Evolutionary conservation across 2,113 vertebrate species (phyloP).

Genomic region (Caranx ignobilis): DNA sequence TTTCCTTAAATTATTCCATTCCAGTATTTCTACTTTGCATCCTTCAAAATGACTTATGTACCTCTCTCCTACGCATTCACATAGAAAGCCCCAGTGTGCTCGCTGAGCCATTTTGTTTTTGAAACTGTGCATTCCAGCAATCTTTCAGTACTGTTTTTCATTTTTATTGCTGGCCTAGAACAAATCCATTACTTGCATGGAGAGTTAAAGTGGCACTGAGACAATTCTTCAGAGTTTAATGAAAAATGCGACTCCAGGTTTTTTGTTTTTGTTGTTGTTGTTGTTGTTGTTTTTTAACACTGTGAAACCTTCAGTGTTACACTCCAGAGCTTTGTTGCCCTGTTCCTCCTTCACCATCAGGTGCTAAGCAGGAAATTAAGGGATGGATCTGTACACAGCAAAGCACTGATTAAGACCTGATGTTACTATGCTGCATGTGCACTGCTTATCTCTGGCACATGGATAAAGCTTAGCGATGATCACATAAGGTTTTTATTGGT

Average conservation of each 20-base stretch:
- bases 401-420: slow-evolving; percentile 55
- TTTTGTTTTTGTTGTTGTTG: neutral
- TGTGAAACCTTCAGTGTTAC: slow-evolving; percentile 20
- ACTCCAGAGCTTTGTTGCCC: slow-evolving; percentile 30
- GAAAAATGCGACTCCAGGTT: slow-evolving; percentile 49
- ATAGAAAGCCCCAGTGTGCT: neutral
- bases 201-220: neutral
- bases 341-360: slow-evolving; percentile 7
- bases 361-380: slow-evolving; percentile 65
- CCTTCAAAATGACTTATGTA: slow-evolving; percentile 43
- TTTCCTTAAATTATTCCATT: slow-evolving; percentile 20
- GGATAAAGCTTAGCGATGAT: neutral
- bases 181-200: slow-evolving; percentile 29
- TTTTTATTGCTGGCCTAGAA: slow-evolving; percentile 32
- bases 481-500: neutral
- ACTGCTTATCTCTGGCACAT: slow-evolving; percentile 23
- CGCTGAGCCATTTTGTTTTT: slow-evolving; percentile 45
- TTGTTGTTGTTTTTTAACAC: slow-evolving; percentile 12
- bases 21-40: slow-evolving; percentile 6
- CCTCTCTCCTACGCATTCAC: slow-evolving; percentile 6
- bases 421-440: slow-evolving; percentile 26
- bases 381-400: slow-evolving; percentile 36
- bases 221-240: slow-evolving; percentile 24
- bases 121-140: slow-evolving; percentile 19
- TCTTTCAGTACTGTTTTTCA: slow-evolving; percentile 23